phyloP scores from a whole-genome alignment of 2,888 invertebrate genomes.

The Odontomyia ornata region DNA sequence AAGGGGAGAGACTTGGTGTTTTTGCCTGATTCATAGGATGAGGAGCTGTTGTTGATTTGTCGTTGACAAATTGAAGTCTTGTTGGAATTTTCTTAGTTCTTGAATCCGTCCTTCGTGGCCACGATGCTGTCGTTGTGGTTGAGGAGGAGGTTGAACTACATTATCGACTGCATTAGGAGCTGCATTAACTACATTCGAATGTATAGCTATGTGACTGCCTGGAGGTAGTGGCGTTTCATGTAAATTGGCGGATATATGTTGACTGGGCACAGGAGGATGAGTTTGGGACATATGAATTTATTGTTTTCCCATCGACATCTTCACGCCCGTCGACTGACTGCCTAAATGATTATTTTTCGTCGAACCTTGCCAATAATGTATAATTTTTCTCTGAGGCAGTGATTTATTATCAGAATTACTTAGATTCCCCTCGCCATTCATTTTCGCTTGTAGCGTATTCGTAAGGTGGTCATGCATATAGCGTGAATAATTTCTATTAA shows the following conservation, averaged over 20 bases:
- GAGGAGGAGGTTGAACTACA: slow-evolving; percentile 55
- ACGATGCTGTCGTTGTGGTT: slow-evolving; percentile 59
- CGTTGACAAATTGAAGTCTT: slow-evolving; percentile 77
- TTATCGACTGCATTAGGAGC: slow-evolving; percentile 26
- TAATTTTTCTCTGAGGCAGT: slow-evolving; percentile 59
- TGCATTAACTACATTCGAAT: slow-evolving; percentile 45
- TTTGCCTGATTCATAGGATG: slow-evolving; percentile 55
- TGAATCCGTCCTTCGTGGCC: slow-evolving; percentile 61
- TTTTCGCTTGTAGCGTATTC: slow-evolving; percentile 58
- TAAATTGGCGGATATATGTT: slow-evolving; percentile 50
- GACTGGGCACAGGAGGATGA: slow-evolving; percentile 49
- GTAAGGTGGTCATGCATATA: slow-evolving; percentile 54
- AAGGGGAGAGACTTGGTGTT: slow-evolving; percentile 58
- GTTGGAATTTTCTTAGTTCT: slow-evolving; percentile 80
- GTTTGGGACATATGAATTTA: slow-evolving; percentile 57
- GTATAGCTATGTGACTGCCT: slow-evolving; percentile 45
- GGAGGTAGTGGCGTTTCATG: slow-evolving; percentile 50
- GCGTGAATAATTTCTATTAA: slow-evolving; percentile 52
- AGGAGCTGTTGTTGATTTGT: slow-evolving; percentile 53
- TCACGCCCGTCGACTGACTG: slow-evolving; percentile 52
- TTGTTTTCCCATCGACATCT: slow-evolving; percentile 56
- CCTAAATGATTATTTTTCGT: slow-evolving; percentile 57
- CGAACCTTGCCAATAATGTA: slow-evolving; percentile 57
- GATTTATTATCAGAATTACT: slow-evolving; percentile 57
- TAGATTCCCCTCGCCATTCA: slow-evolving; percentile 59